Evolutionary conservation across 1,140 invertebrate genomes (phyloP).

Genomic region (Polypedilum vanderplanki): DNA sequence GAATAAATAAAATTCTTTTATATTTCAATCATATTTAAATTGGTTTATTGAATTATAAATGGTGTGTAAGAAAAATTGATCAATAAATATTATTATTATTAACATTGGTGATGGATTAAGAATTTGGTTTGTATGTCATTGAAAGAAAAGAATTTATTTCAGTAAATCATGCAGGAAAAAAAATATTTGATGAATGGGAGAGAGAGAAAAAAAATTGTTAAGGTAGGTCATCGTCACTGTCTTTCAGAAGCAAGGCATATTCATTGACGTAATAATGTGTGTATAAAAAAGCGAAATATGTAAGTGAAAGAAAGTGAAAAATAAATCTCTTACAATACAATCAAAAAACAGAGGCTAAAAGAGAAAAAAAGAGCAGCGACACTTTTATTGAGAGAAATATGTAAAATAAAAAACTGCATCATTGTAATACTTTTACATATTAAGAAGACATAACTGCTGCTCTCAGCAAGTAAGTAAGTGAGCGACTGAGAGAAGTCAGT

Average conservation of each 20-base stretch:
- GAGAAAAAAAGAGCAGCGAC: not conserved
- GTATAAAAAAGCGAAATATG: not conserved
- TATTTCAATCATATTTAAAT: no score
- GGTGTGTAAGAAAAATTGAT: no score
- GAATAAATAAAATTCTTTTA: constrained; percentile 32
- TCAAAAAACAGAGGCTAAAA: not conserved
- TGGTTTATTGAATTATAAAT: no score
- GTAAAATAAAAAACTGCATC: not conserved
- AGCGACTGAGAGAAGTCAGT: not conserved
- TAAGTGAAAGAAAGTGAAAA: not conserved
- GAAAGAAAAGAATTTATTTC: no score
- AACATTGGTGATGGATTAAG: no score
- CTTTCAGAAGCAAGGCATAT: not conserved
- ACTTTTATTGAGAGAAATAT: not conserved
- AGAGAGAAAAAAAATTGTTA: constrained; percentile 19
- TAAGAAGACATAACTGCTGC: not conserved
- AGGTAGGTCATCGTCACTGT: not conserved
- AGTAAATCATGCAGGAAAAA: not conserved
- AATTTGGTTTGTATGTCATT: no score
- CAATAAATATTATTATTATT: no score
- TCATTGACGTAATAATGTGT: constrained; percentile 9
- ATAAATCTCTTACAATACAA: constrained; percentile 12
- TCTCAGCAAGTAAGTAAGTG: no score
- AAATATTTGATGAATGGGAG: not conserved
- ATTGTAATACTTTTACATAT: not conserved